Base-by-base conservation (phyloP, 2,113 vertebrate genomes). In the Anoplopoma fimbria region DNA sequence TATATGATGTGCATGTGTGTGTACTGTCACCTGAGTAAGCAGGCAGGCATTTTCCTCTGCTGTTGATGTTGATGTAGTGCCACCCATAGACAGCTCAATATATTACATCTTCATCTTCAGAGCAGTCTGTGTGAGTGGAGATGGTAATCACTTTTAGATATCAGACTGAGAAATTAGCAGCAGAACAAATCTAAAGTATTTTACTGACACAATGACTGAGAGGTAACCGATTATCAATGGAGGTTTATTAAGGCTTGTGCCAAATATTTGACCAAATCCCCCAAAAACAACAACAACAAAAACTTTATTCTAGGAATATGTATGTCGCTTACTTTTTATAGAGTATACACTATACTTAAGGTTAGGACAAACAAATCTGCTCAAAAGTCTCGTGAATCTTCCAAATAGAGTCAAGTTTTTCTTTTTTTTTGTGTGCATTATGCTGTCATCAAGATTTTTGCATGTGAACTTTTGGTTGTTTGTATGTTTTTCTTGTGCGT, bases 61-160 rank as follows among this genome's bases (percentile, higher is more conserved):
- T 36, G 60, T 79, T 81, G 61, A 88, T 34, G 60, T 77, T 81
- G 65, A 90, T 87, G 67, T 38, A 82, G 76, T 89, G 89, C 90
- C 91, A 82, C 85, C 88, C 78, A 88, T 76, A 72, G 88, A 87
- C 77, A 63, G 71, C 49, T 76, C 55, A 67, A 82, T 74, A 71
- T 84, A 87, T 82, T 81, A 70, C 82, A 87, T 82, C 63, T 70
- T 55, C 40, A 49, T 4, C 19, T 12, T 71, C 57, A 40, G n/a
- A 10, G 51, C 51, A 9, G 45, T 47, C 29, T 53, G 49, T 25
- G 61, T 38, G 77, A 88, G 76, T 36, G 38, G 5, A 84, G 51
- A 71, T 62, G 31, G n/a, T 25, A 75, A 31, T 76, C 51, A 77
- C 73, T 79, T n/a, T n/a, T 1, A 29, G 36, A 76, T 13, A 73